These are phyloP conservation scores for Macaria notata DNA, from an alignment of 2,888 invertebrate genomes.

Conservation along the genomic window DNA sequence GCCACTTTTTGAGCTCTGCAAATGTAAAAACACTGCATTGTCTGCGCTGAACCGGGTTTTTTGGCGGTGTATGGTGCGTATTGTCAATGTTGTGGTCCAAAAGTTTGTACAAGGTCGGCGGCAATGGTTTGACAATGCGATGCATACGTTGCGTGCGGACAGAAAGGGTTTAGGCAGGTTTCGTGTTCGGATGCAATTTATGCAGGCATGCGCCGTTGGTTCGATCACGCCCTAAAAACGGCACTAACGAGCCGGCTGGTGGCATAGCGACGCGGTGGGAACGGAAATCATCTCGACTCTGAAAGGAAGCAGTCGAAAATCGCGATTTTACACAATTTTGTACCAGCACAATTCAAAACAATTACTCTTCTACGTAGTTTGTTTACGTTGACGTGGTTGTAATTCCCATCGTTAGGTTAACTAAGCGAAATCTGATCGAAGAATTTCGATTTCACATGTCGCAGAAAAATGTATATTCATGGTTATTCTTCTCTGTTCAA, in stretches of 20 bases:
- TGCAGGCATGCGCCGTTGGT: conserved; percentile 74
- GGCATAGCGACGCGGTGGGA: conserved; percentile 56
- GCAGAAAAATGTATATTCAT: conserved; percentile 18
- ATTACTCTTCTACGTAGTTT: background rate
- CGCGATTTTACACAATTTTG: conserved; percentile 40
- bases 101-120: conserved; percentile 62
- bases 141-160: conserved; percentile 37
- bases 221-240: conserved; percentile 77
- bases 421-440: conserved; percentile 27
- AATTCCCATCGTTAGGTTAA: background rate
- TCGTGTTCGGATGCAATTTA: conserved; percentile 66
- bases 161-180: conserved; percentile 48
- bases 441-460: conserved; percentile 32
- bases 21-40: conserved; percentile 67
- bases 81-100: conserved; percentile 46
- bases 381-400: background rate
- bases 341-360: conserved; percentile 17
- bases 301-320: conserved; percentile 48
- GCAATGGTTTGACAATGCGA: conserved; percentile 38
- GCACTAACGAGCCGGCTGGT: conserved; percentile 63
- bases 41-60: conserved; percentile 49
- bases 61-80: conserved; percentile 27
- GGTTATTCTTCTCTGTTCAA: conserved; percentile 20
- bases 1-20: conserved; percentile 69
- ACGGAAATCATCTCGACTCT: conserved; percentile 61